Percentiles rank a stretch among this genome's conserved stretches.
phyloP scores from a whole-genome alignment of 2,888 invertebrate species.

The Beris chalybata region DNA sequence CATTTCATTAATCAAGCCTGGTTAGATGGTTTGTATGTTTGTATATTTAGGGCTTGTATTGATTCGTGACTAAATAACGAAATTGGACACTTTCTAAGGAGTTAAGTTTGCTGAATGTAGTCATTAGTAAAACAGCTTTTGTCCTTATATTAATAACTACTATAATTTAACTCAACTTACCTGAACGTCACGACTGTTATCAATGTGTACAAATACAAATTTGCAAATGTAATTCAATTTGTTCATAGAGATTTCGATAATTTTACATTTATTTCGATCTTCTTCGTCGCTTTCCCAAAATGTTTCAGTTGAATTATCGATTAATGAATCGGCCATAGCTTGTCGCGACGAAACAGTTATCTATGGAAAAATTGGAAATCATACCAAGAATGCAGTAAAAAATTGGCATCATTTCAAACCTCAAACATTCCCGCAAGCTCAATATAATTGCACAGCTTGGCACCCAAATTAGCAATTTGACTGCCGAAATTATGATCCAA shows the following conservation, averaged over 20 bases:
- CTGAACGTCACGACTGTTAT: slow-evolving; percentile 89
- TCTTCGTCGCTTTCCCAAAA: slow-evolving; percentile 99
- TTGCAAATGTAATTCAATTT: slow-evolving; percentile 57
- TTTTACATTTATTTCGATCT: slow-evolving; percentile 90
- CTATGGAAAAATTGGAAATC: slow-evolving; percentile 48
- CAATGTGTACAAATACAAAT: slow-evolving; percentile 82
- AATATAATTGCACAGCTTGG: slow-evolving; percentile 49
- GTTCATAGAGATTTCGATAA: slow-evolving; percentile 70
- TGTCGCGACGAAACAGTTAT: slow-evolving; percentile 90
- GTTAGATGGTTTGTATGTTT: no score
- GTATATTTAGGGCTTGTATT: no score
- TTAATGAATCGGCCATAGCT: slow-evolving; percentile 90
- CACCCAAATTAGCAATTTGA: slow-evolving; percentile 44
- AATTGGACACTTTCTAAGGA: no score
- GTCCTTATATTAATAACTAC: no score
- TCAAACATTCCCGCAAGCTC: slow-evolving; percentile 56
- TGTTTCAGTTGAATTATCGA: slow-evolving; percentile 94
- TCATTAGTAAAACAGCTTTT: no score
- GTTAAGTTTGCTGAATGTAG: no score
- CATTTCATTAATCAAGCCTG: no score
- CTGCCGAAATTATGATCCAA: slow-evolving; percentile 46
- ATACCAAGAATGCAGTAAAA: slow-evolving; percentile 10
- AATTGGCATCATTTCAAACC: slow-evolving; percentile 36
- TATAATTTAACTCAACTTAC: slow-evolving; percentile 58
- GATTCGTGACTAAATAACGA: no score